Percentiles rank a stretch among this genome's conserved stretches.
Evolutionary conservation across 2,888 invertebrate genomes (phyloP).

Genomic region (Trachelus troglodyta): DNA sequence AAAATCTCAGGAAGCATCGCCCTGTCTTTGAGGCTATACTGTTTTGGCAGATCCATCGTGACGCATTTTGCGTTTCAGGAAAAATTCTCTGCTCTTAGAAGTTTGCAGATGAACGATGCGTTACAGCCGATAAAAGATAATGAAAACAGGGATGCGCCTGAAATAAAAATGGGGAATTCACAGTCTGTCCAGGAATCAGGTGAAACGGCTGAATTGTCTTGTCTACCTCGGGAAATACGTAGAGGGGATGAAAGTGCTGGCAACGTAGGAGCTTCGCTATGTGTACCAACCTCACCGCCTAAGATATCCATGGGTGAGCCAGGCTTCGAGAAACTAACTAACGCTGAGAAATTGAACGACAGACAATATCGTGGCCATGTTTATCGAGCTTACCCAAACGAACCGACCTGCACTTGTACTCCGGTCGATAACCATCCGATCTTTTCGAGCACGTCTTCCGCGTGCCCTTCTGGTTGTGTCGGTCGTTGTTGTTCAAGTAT

Average conservation of each 20-base stretch:
- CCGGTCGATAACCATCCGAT: conserved; percentile 1
- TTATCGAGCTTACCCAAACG: conserved; percentile 48
- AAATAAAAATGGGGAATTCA: background rate
- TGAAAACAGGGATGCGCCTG: background rate
- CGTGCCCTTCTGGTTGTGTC: conserved; percentile 44
- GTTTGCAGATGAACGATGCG: conserved; percentile 24
- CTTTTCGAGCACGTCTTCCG: conserved; percentile 24
- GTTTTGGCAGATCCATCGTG: conserved; percentile 46
- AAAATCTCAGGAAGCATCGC: conserved; percentile 40
- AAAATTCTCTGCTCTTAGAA: conserved; percentile 38
- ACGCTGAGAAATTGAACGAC: conserved; percentile 55
- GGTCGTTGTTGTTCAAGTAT: conserved; percentile 42
- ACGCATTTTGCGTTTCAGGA: conserved; percentile 39
- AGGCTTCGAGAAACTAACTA: conserved; percentile 44
- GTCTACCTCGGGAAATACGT: conserved; percentile 4
- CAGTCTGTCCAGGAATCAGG: background rate
- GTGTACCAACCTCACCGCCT: conserved; percentile 36
- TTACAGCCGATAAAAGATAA: background rate
- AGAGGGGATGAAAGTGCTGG: background rate
- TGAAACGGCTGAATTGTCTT: conserved; percentile 4
- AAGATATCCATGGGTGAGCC: conserved; percentile 41
- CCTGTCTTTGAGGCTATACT: conserved; percentile 44
- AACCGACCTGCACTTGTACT: conserved; percentile 47
- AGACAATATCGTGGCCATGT: conserved; percentile 44
- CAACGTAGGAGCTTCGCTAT: conserved; percentile 17